Conservation (phyloP, 2,888 invertebrate species). For the Plutella xylostella region DNA sequence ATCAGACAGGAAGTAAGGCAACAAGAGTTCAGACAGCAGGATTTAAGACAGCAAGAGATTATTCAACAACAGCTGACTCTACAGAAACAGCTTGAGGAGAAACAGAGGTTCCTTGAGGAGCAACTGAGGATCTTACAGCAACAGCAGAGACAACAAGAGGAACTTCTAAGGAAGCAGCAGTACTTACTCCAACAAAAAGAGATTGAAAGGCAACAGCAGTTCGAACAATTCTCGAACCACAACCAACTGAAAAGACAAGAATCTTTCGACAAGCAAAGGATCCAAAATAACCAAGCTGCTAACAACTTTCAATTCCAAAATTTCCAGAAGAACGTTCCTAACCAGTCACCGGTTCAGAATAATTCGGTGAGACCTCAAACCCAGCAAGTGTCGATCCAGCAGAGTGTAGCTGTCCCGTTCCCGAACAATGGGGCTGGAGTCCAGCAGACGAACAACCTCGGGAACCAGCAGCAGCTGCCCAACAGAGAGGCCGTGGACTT, state of each 20-base stretch:
- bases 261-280: slow-evolving; percentile 26
- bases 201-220: slow-evolving; percentile 40
- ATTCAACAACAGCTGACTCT: slow-evolving; percentile 47
- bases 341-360: slow-evolving; percentile 31
- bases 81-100: slow-evolving; percentile 70
- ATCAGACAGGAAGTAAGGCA: too few relatives aligned
- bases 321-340: slow-evolving; percentile 28
- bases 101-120: slow-evolving; percentile 76
- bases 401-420: slow-evolving; percentile 37
- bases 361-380: slow-evolving; percentile 32
- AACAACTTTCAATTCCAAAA: slow-evolving; percentile 38
- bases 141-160: slow-evolving; percentile 78
- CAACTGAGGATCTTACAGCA: slow-evolving; percentile 75
- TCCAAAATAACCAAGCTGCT: slow-evolving; percentile 37
- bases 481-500: slow-evolving; percentile 69
- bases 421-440: neutral
- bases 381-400: slow-evolving; percentile 58
- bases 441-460: slow-evolving; percentile 16
- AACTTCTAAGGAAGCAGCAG: slow-evolving; percentile 74
- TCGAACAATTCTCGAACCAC: neutral
- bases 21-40: slow-evolving; percentile 6
- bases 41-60: slow-evolving; percentile 32
- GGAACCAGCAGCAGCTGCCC: slow-evolving; percentile 69
- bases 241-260: neutral
- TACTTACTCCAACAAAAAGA: slow-evolving; percentile 64